Conservation (phyloP, 2,888 invertebrate genomes). For the Thecophora atra region DNA sequence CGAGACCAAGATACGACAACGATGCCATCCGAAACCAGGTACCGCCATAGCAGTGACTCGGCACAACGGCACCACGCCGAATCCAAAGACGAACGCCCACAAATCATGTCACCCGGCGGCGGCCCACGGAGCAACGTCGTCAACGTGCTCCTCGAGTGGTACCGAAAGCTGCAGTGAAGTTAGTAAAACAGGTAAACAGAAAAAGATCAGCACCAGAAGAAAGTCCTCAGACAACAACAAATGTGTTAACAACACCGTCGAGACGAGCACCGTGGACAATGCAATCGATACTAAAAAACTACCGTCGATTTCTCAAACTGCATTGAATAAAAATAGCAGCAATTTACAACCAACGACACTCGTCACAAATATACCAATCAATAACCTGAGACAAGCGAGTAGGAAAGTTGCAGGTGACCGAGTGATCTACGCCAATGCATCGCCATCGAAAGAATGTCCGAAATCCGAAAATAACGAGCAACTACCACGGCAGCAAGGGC, state of each 20-base stretch:
- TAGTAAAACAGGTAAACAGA: slow-evolving; percentile 45
- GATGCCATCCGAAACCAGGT: slow-evolving; percentile 48
- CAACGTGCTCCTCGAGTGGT: slow-evolving; percentile 63
- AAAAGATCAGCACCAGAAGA: slow-evolving; percentile 55
- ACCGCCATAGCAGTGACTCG: slow-evolving; percentile 67
- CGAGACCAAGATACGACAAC: slow-evolving; percentile 63
- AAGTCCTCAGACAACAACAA: slow-evolving; percentile 42
- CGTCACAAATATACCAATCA: slow-evolving; percentile 24
- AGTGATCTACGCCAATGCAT: slow-evolving; percentile 42
- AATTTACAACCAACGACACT: slow-evolving; percentile 47
- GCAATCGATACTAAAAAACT: slow-evolving; percentile 46
- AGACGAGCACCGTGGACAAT: slow-evolving; percentile 34
- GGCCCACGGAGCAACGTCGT: slow-evolving; percentile 31
- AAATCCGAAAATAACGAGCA: slow-evolving; percentile 32
- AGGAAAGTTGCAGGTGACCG: slow-evolving; percentile 33
- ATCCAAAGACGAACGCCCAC: slow-evolving; percentile 45
- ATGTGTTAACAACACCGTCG: slow-evolving; percentile 39
- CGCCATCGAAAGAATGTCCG: slow-evolving; percentile 38
- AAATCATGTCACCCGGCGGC: slow-evolving; percentile 42
- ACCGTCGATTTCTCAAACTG: slow-evolving; percentile 39
- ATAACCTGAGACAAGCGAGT: slow-evolving; percentile 35
- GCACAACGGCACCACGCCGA: slow-evolving; percentile 56
- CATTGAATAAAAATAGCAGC: slow-evolving; percentile 52
- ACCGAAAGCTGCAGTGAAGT: slow-evolving; percentile 59
- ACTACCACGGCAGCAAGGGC: slow-evolving; percentile 24